Conservation (phyloP, 1,140 invertebrate species). For the Formica exsecta region DNA sequence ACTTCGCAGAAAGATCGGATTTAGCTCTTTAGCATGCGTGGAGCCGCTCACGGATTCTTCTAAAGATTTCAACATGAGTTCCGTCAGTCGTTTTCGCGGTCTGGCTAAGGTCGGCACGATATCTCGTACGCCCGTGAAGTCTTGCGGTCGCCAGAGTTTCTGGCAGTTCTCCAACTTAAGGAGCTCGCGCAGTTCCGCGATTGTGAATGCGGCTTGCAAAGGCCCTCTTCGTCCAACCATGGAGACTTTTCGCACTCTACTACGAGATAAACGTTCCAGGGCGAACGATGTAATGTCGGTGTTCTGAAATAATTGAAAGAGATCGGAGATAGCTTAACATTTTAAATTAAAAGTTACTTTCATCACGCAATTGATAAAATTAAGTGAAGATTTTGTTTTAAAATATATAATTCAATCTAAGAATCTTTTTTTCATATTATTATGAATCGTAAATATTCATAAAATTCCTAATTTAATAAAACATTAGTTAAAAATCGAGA, state of each 20-base stretch:
- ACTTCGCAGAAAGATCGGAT: constrained; percentile 92
- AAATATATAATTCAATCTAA: constrained; percentile 7
- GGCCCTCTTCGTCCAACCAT: constrained; percentile 97
- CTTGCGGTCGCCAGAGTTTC: constrained; percentile 89
- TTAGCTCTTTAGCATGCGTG: constrained; percentile 88
- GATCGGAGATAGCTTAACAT: background rate
- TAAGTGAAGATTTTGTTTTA: background rate
- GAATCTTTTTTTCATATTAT: constrained; percentile 3
- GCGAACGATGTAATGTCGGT: constrained; percentile 97
- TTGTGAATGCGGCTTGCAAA: constrained; percentile 98
- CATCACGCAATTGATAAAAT: background rate
- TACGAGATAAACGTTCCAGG: constrained; percentile 91
- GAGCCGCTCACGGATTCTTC: constrained; percentile 82
- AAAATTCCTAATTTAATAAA: background rate
- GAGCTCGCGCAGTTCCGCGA: constrained; percentile 98
- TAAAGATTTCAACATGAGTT: constrained; percentile 93
- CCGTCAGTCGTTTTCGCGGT: constrained; percentile 94
- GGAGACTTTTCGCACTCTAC: constrained; percentile 93
- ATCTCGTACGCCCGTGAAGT: constrained; percentile 88
- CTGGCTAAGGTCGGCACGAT: constrained; percentile 89
- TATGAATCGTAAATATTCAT: background rate
- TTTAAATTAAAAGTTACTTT: background rate
- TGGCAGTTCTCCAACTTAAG: constrained; percentile 91
- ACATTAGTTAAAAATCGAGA: background rate
- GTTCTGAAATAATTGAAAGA: constrained; percentile 86